Evolutionary conservation across 2,888 invertebrate genomes (phyloP).

Genomic region (Tipula vernalis): DNA sequence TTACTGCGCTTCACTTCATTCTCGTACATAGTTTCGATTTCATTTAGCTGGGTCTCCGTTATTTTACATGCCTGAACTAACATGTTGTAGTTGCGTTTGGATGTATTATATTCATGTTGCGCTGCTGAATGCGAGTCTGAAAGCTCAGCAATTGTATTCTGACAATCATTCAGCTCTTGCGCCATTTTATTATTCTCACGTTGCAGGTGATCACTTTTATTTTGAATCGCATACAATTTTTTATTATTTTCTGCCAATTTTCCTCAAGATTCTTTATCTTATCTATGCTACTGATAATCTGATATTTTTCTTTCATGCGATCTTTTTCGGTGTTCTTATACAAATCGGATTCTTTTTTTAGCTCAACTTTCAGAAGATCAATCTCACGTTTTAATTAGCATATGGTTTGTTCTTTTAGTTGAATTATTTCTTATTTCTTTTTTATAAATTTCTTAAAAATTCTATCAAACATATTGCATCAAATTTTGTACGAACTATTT

Average conservation of each 20-base stretch:
- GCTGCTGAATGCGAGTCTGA: constrained; percentile 25
- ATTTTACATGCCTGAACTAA: constrained; percentile 67
- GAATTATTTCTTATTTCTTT: constrained; percentile 39
- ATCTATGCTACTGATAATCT: constrained; percentile 28
- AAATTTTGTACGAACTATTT: no score
- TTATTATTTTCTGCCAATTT: constrained; percentile 25
- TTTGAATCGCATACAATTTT: constrained; percentile 26
- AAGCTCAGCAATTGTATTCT: constrained; percentile 24
- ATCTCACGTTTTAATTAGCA: constrained; percentile 40
- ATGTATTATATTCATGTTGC: constrained; percentile 36
- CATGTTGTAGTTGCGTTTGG: constrained; percentile 56
- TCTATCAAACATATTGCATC: no score
- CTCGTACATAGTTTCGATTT: constrained; percentile 57
- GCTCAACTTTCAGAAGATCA: constrained; percentile 30
- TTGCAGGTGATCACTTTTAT: constrained; percentile 26
- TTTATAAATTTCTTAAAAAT: no score
- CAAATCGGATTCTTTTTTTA: constrained; percentile 35
- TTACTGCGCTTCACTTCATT: constrained; percentile 43
- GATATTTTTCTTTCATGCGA: constrained; percentile 32
- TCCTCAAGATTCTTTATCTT: constrained; percentile 29
- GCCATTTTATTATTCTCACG: constrained; percentile 37
- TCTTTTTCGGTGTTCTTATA: constrained; percentile 37
- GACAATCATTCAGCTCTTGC: constrained; percentile 28
- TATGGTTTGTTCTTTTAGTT: constrained; percentile 39
- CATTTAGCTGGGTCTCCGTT: constrained; percentile 68